phyloP scores from a whole-genome alignment of 2,888 invertebrate species.

The Ennomos fuscantarius region DNA sequence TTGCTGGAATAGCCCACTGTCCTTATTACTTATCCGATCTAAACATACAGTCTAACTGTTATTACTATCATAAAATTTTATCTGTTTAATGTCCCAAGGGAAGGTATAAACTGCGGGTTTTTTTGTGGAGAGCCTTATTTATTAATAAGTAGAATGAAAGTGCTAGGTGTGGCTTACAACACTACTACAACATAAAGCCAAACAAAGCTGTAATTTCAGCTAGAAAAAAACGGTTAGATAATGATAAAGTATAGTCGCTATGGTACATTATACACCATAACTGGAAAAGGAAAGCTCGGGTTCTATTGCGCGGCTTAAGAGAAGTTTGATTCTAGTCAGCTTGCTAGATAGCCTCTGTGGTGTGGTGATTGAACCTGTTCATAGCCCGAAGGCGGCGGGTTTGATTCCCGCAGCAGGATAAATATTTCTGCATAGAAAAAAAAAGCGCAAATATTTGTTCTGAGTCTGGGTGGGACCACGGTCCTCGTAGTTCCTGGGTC shows the following conservation, averaged over 20 bases:
- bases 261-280: no score
- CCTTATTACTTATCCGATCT: conserved; percentile 49
- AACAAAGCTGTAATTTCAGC: conserved; percentile 14
- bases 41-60: conserved; percentile 48
- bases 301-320: no score
- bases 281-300: no score
- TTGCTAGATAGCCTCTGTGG: no score
- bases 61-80: conserved; percentile 49
- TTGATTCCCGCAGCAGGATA: no score
- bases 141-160: conserved; percentile 32
- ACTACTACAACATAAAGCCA: conserved; percentile 25
- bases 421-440: no score
- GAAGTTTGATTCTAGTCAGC: no score
- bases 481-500: no score
- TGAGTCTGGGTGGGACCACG: no score
- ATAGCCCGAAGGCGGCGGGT: no score
- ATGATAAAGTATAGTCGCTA: conserved; percentile 21
- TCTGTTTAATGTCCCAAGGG: conserved; percentile 40
- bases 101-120: conserved; percentile 30
- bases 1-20: conserved; percentile 44
- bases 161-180: conserved; percentile 25
- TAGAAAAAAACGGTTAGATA: conserved; percentile 32
- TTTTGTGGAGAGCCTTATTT: conserved; percentile 32
- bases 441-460: no score
- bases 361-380: no score